Conservation (phyloP, 2,888 invertebrate species). For the Busseola fusca region DNA sequence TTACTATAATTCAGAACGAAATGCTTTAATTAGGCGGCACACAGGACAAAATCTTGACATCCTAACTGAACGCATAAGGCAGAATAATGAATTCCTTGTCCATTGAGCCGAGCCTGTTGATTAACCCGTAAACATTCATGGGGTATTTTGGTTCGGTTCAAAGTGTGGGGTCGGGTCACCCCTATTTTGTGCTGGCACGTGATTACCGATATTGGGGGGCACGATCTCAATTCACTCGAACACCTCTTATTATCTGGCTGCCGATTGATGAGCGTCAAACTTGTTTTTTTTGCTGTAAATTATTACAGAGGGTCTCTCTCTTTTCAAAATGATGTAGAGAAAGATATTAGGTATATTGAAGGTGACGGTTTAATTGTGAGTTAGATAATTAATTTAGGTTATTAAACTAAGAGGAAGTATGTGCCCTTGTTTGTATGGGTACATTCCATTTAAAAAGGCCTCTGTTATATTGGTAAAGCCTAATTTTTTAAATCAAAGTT, state of each 20-base stretch:
- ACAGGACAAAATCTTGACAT: constrained; percentile 51
- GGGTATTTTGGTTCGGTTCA: constrained; percentile 77
- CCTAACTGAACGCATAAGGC: constrained; percentile 64
- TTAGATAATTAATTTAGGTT: neutral
- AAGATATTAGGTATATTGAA: constrained; percentile 31
- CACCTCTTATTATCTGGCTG: constrained; percentile 77
- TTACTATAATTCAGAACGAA: constrained; percentile 47
- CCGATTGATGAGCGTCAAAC: constrained; percentile 76
- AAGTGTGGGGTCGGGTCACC: constrained; percentile 77
- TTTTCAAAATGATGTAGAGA: constrained; percentile 36
- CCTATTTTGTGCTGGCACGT: constrained; percentile 78
- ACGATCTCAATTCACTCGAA: constrained; percentile 80
- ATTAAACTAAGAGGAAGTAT: neutral
- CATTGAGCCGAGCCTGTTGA: constrained; percentile 73
- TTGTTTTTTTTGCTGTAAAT: constrained; percentile 31
- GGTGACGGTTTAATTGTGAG: neutral
- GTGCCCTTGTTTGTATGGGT: too few species aligned
- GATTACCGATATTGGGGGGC: constrained; percentile 83
- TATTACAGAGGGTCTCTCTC: constrained; percentile 44
- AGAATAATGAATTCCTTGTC: constrained; percentile 72
- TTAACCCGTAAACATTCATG: constrained; percentile 80
- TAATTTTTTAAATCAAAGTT: constrained; percentile 36
- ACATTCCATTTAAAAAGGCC: neutral
- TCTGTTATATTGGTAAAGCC: neutral
- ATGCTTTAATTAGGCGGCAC: constrained; percentile 39